Percentiles rank a stretch among this genome's conserved stretches.
Evolutionary conservation across 2,113 vertebrate genomes (phyloP).

Genomic region (Ranitomeya variabilis): DNA sequence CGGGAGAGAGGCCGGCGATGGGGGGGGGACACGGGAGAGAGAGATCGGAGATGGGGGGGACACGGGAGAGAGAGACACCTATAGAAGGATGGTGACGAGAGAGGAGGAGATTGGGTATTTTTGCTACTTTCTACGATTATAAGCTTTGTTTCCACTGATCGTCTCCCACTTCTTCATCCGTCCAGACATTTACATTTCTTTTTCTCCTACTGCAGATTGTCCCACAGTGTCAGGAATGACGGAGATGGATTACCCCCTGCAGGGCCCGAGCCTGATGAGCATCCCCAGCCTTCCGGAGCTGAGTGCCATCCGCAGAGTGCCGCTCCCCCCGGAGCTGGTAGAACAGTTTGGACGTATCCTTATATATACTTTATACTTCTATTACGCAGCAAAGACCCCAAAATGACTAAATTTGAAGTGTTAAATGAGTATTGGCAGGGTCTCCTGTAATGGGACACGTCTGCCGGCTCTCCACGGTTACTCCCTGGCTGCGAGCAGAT

Average conservation of each 20-base stretch:
- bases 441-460: no score
- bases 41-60: not conserved
- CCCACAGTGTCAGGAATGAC: conserved; percentile 92
- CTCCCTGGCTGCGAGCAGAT: no score
- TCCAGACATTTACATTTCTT: not conserved
- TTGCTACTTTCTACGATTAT: no score
- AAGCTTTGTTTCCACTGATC: no score
- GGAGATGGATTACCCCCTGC: conserved; percentile 97
- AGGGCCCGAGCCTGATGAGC: conserved; percentile 86
- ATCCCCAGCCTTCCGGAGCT: conserved; percentile 93
- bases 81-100: no score
- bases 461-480: no score
- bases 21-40: not conserved
- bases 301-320: conserved; percentile 86
- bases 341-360: conserved; percentile 99
- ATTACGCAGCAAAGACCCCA: not conserved
- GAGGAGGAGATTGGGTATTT: not conserved
- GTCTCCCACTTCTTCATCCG: not conserved
- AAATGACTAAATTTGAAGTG: no score
- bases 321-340: conserved; percentile 92
- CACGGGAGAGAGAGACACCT: not conserved
- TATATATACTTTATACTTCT: not conserved
- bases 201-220: conserved; percentile 74
- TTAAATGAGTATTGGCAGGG: no score
- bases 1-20: not conserved